Percentiles rank a stretch among this genome's conserved stretches.
phyloP scores from a whole-genome alignment of 1,140 invertebrate species.

The Carposina sasakii region DNA sequence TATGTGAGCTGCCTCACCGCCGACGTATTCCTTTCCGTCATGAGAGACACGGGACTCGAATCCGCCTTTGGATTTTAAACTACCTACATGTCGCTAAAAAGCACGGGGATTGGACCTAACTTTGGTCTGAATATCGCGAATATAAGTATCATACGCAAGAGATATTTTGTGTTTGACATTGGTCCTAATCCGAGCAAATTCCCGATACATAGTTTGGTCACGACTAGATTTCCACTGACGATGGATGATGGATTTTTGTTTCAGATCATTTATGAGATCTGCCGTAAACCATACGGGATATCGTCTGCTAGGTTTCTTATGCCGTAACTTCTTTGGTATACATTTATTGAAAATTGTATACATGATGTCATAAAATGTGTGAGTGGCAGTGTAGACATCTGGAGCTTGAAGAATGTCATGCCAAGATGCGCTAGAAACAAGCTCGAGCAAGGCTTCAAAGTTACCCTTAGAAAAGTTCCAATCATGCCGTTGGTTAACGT shows the following conservation, averaged over 20 bases:
- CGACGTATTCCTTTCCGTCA: not conserved
- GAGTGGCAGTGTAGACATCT: not conserved
- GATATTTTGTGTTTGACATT: not conserved
- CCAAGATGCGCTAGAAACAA: not conserved
- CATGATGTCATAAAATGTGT: not conserved
- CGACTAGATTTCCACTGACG: not conserved
- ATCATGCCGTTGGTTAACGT: not conserved
- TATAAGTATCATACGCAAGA: not conserved
- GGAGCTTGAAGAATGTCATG: not conserved
- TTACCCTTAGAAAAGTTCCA: constrained; percentile 5
- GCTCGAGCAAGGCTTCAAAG: not conserved
- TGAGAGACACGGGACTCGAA: not conserved
- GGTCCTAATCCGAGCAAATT: not conserved
- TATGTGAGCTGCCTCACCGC: not conserved
- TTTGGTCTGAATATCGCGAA: not conserved
- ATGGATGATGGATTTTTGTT: not conserved
- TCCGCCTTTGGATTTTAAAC: not conserved
- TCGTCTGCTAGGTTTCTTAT: not conserved
- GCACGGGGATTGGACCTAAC: not conserved
- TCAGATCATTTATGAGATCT: not conserved
- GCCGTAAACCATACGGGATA: constrained; percentile 2
- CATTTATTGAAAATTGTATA: not conserved
- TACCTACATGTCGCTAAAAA: not conserved
- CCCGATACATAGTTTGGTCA: not conserved
- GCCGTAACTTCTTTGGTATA: constrained; percentile 1